Base-by-base conservation (phyloP, 2,797 vertebrate species). In the Onychomys leucogaster region DNA sequence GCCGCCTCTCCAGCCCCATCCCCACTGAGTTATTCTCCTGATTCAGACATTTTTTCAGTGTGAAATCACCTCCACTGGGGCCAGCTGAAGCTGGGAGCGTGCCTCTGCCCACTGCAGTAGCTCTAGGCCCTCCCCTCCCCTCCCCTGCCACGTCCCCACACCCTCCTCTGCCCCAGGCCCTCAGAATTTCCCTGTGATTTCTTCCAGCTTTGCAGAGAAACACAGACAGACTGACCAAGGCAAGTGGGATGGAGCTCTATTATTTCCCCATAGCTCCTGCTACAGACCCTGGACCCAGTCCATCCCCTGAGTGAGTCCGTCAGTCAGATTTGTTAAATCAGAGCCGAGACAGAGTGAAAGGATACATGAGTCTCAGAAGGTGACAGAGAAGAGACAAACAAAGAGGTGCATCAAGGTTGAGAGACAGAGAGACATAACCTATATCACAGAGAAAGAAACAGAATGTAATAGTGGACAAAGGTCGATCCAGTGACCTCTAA, bases 11-110 rank as follows among this genome's bases (percentile, higher is more conserved):
- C 95, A 78, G 76, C 37, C 93, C 32, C 77, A 49, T n/a, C 94
- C 93, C 82, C 57, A 95, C 0, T 65, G 8, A 90, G 12, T 77
- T 92, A 89, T 1, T 95, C 90, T 96, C 95, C 97, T 94, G 96
- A 96, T 94, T 97, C 97, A 95, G 98, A 97, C 97, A 97, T 97
- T 97, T 97, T 92, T 97, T 96, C 90, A 95, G 89, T 87, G 90
- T 98, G 97, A 98, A 96, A 91, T 98, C 98, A 98, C 78, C 94
- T 96, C 97, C 14, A 25, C 93, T 93, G 78, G 82, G 92, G 90
- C 84, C 96, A 81, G 97, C 96, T 83, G 78, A 78, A 95, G 94
- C 90, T 6, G 1, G 76, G 88, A 61, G 86, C 87, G 80, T 0
- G 19, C 76, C 85, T 3, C 75, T 63, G 87, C 89, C 83, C 59